phyloP scores from a whole-genome alignment of 2,113 vertebrate species.

The Proteles cristata region DNA sequence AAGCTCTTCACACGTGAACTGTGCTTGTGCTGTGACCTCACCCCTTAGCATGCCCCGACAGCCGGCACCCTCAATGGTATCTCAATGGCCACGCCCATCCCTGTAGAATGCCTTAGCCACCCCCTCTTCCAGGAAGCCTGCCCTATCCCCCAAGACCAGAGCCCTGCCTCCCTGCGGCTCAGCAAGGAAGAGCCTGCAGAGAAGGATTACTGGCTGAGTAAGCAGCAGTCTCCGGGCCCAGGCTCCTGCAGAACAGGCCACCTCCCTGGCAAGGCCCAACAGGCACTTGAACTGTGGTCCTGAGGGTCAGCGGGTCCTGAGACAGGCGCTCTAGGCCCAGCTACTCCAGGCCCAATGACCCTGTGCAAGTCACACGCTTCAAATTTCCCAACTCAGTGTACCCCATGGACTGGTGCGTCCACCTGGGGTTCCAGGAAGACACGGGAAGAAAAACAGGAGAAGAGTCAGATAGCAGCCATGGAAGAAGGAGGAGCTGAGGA shows the following conservation, averaged over 20 bases:
- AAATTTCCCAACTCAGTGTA: neutral
- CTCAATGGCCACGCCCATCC: neutral
- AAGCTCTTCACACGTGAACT: neutral
- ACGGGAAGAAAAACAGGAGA: neutral
- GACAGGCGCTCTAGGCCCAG: neutral
- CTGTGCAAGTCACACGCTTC: neutral
- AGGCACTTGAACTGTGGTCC: neutral
- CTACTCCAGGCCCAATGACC: neutral
- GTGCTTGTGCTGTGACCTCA: neutral
- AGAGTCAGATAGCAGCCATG: neutral
- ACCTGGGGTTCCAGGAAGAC: neutral
- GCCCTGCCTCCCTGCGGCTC: neutral
- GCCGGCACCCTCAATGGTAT: neutral
- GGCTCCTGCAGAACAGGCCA: neutral
- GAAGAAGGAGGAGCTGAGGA: neutral
- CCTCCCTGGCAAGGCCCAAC: neutral
- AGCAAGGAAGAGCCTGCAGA: neutral
- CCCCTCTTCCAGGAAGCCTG: neutral
- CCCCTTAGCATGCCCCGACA: neutral
- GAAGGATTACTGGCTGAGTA: neutral
- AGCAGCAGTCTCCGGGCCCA: neutral
- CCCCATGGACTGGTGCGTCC: neutral
- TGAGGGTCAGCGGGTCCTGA: neutral
- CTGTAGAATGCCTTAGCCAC: neutral
- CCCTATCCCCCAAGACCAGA: neutral